phyloP scores from a whole-genome alignment of 2,113 vertebrate species.

The Amblyopsis rosae region DNA sequence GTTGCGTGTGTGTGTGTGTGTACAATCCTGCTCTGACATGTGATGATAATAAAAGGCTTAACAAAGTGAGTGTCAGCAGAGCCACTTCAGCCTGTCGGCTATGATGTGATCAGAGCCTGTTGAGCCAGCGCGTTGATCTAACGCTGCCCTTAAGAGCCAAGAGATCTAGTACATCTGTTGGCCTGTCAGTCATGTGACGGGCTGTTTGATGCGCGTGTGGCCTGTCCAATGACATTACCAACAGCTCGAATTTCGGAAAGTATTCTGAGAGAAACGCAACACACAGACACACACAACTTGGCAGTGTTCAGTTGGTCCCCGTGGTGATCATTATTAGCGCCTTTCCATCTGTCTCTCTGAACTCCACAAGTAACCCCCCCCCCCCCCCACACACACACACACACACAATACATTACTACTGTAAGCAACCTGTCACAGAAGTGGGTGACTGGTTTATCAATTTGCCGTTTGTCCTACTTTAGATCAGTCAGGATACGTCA shows the following conservation, averaged over 20 bases:
- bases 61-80: constrained; percentile 43
- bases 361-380: neutral
- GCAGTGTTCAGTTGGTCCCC: constrained; percentile 47
- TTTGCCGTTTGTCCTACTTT: constrained; percentile 3
- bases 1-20: neutral
- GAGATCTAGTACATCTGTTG: constrained; percentile 22
- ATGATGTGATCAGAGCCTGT: constrained; percentile 38
- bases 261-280: constrained; percentile 12
- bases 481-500: neutral
- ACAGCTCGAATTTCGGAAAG: constrained; percentile 41
- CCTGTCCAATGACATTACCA: constrained; percentile 40
- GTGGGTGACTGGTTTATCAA: neutral
- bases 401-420: too few relatives aligned
- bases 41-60: constrained; percentile 46
- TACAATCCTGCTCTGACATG: constrained; percentile 42
- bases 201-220: constrained; percentile 37
- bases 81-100: constrained; percentile 25
- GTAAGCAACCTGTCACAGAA: too few relatives aligned
- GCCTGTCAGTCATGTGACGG: constrained; percentile 34
- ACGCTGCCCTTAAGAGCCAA: constrained; percentile 17
- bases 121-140: constrained; percentile 28
- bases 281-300: constrained; percentile 32
- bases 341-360: constrained; percentile 46
- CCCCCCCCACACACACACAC: too few relatives aligned
- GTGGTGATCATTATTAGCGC: constrained; percentile 55